Evolutionary conservation across 1,140 invertebrate species (phyloP).

Genomic region (Physella acuta): DNA sequence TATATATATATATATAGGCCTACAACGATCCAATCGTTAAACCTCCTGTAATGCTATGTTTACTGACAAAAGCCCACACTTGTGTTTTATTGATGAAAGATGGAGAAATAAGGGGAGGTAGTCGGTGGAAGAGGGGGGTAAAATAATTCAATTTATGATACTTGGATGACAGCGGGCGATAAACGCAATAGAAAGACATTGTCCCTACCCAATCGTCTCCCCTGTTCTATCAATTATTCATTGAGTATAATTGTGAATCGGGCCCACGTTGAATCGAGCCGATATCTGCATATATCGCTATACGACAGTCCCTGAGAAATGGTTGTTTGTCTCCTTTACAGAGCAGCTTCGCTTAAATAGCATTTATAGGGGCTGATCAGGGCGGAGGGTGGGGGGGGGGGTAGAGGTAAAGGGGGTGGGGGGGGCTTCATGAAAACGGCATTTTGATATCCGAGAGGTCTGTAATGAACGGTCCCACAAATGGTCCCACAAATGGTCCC

Average conservation of each 20-base stretch:
- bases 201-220: neutral
- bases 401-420: too few species aligned
- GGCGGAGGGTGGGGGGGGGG: too few species aligned
- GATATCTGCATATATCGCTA: too few species aligned
- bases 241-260: constrained; percentile 12
- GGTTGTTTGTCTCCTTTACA: too few species aligned
- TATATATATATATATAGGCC: neutral
- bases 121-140: neutral
- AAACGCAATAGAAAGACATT: constrained; percentile 18
- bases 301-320: too few species aligned
- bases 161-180: constrained; percentile 14
- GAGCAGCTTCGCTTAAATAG: too few species aligned
- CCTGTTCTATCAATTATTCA: constrained; percentile 24
- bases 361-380: too few species aligned
- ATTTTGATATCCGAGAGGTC: too few species aligned
- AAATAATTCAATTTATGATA: constrained; percentile 20
- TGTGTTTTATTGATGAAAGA: neutral
- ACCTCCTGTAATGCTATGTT: neutral
- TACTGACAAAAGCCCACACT: neutral
- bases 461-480: too few species aligned
- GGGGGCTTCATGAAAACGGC: too few species aligned
- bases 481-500: too few species aligned
- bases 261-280: neutral
- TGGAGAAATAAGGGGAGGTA: neutral
- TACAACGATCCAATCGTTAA: too few species aligned